Evolutionary conservation across 2,113 vertebrate species (phyloP).

Genomic region (Ictidomys tridecemlineatus): DNA sequence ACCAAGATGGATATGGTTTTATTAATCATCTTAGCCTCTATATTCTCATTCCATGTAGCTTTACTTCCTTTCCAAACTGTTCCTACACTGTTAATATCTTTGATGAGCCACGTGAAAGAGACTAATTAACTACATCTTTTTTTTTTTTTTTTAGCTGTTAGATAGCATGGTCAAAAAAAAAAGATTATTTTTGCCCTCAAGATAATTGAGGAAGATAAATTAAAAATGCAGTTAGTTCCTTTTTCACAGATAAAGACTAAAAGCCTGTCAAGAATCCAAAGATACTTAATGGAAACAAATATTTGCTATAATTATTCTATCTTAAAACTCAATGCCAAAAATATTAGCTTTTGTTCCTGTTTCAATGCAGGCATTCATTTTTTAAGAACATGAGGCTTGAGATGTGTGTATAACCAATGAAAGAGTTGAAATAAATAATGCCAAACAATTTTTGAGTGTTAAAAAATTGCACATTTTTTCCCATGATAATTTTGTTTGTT

Average conservation of each 20-base stretch:
- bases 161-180: slow-evolving; percentile 51
- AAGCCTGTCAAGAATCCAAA: slow-evolving; percentile 53
- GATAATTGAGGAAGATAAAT: slow-evolving; percentile 67
- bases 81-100: slow-evolving; percentile 42
- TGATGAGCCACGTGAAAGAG: slow-evolving; percentile 53
- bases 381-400: not conserved
- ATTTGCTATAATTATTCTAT: slow-evolving; percentile 48
- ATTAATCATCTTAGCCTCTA: not conserved
- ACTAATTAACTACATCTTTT: slow-evolving; percentile 71
- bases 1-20: not conserved
- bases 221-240: slow-evolving; percentile 46
- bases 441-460: slow-evolving; percentile 24
- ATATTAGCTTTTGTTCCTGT: slow-evolving; percentile 57
- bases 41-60: not conserved
- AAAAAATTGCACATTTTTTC: not conserved
- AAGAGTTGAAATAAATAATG: slow-evolving; percentile 45
- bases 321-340: slow-evolving; percentile 56
- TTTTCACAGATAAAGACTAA: slow-evolving; percentile 57
- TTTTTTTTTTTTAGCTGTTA: slow-evolving; percentile 49
- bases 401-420: slow-evolving; percentile 12
- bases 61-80: slow-evolving; percentile 56
- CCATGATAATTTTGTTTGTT: slow-evolving; percentile 65
- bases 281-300: slow-evolving; percentile 63
- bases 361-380: not conserved
- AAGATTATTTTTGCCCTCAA: slow-evolving; percentile 52